Evolutionary conservation across 64 coral and sea anemone genomes (phyloP).

Genomic region (Stichodactyla helianthus): DNA sequence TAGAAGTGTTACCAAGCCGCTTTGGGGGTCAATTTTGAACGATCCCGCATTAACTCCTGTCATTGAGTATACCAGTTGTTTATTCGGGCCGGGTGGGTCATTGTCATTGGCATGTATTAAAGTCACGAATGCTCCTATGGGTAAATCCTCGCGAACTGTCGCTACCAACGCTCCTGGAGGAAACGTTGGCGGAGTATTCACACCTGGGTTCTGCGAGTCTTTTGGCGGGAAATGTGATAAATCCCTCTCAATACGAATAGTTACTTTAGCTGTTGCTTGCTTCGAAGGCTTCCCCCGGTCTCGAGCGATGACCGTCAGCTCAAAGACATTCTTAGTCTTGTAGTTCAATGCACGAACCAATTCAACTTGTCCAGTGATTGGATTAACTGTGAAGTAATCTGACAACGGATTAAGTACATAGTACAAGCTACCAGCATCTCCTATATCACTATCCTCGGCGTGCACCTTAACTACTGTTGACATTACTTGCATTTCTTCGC

Average conservation of each 20-base stretch:
- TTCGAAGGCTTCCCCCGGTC: slow-evolving; percentile 51
- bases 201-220: background rate
- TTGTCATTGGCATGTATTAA: slow-evolving; percentile 24
- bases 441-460: slow-evolving; percentile 53
- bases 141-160: slow-evolving; percentile 54
- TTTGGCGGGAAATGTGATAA: slow-evolving; percentile 36
- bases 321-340: slow-evolving; percentile 41
- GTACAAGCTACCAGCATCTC: slow-evolving; percentile 48
- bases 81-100: slow-evolving; percentile 39
- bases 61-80: slow-evolving; percentile 35
- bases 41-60: background rate
- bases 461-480: slow-evolving; percentile 33
- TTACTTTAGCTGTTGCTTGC: slow-evolving; percentile 28
- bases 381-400: slow-evolving; percentile 64
- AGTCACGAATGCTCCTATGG: slow-evolving; percentile 38
- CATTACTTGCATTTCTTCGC: slow-evolving; percentile 51
- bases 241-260: slow-evolving; percentile 49
- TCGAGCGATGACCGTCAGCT: slow-evolving; percentile 45
- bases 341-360: slow-evolving; percentile 69
- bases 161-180: slow-evolving; percentile 34
- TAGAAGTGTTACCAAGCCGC: background rate
- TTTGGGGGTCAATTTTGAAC: background rate
- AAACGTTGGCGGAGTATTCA: slow-evolving; percentile 41
- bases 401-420: slow-evolving; percentile 46
- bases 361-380: slow-evolving; percentile 43